A percentile compares a stretch with the other conserved stretches of the same genome.
Evolutionary conservation across 2,888 invertebrate genomes (phyloP).

Genomic region (Chrysopilus asiliformis): DNA sequence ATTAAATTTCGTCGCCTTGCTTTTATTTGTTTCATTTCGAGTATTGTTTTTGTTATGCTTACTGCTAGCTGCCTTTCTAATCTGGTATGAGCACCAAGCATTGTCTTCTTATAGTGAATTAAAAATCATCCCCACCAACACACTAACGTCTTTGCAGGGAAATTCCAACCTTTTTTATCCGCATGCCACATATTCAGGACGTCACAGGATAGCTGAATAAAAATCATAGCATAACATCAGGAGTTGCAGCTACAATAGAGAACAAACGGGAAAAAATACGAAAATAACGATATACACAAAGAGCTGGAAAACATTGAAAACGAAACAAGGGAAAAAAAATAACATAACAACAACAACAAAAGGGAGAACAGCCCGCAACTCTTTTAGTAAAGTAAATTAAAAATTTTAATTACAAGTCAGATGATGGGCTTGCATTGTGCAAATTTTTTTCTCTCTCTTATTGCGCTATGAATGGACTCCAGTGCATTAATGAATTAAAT

Average conservation of each 20-base stretch:
- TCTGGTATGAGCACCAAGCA: slow-evolving; percentile 3
- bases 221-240: slow-evolving; percentile 1
- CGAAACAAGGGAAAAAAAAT: slow-evolving; percentile 5
- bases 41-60: slow-evolving; percentile 1
- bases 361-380: slow-evolving; percentile 9
- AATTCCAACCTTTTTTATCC: too few species aligned
- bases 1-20: slow-evolving; percentile 11
- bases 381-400: slow-evolving; percentile 14
- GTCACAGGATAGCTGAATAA: not conserved
- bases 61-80: not conserved
- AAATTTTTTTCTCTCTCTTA: not conserved
- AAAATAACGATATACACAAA: slow-evolving; percentile 4
- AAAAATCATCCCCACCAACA: slow-evolving; percentile 6
- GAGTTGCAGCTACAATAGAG: not conserved
- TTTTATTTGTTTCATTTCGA: slow-evolving; percentile 1
- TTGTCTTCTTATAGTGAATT: slow-evolving; percentile 10
- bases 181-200: not conserved
- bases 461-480: not conserved
- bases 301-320: slow-evolving; percentile 5
- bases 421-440: slow-evolving; percentile 11
- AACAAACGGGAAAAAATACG: too few species aligned
- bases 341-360: slow-evolving; percentile 10
- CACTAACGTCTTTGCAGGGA: slow-evolving; percentile 6
- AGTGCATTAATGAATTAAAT: slow-evolving; percentile 17
- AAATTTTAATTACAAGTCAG: slow-evolving; percentile 14